Evolutionary conservation across 2,797 vertebrate genomes (phyloP), one percentile per base, ranked within the genome.

Genomic region (Sylvilagus floridanus): DNA sequence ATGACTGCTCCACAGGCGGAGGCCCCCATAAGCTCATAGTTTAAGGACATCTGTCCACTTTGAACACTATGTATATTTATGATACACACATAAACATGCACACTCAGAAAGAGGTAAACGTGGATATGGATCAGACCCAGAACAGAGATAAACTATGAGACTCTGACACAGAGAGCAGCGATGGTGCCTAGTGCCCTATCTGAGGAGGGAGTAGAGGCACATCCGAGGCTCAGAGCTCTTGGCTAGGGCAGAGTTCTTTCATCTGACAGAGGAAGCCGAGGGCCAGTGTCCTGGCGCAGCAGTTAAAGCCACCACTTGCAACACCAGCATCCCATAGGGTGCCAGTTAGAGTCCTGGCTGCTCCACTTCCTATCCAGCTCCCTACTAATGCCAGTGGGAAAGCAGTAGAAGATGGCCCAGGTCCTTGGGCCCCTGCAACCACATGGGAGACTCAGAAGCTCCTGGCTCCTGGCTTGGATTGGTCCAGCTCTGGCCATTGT

Each of bases 101-200:
- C 11, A 52, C 16, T 32, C 16, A 32, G 5, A 76, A 71, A 47
- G 72, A 75, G 62, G 11, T 32, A 62, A 79, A 52, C 7, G 35
- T 62, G 26, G 24, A 42, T 68, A 37, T 37, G 68, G 42, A 76
- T 30, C 81, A 92, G 17, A 62, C 24, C 77, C 13, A 32, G 24
- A 60, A 84, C 17, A 63, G 50, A 91, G 84, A 88, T 52, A 75
- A 95, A 17, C 32, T 28, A 28, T 78, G 57, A 65, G 14, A 66
- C 66, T 86, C 85, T 76, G 63, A 93, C 86, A 69, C 32, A 90
- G 22, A n/a, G 17, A 76, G 52, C n/a, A 91, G 37, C 42, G 62
- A 68, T 60, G 4, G 19, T 73, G 13, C 63, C 60, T 73, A 30
- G 22, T 84, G 14, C 26, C 7, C 19, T 3, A 0, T 60, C 21